These are phyloP conservation scores for Hyalella azteca DNA, from an alignment of 2,888 invertebrate genomes.

Conservation along the genomic window DNA sequence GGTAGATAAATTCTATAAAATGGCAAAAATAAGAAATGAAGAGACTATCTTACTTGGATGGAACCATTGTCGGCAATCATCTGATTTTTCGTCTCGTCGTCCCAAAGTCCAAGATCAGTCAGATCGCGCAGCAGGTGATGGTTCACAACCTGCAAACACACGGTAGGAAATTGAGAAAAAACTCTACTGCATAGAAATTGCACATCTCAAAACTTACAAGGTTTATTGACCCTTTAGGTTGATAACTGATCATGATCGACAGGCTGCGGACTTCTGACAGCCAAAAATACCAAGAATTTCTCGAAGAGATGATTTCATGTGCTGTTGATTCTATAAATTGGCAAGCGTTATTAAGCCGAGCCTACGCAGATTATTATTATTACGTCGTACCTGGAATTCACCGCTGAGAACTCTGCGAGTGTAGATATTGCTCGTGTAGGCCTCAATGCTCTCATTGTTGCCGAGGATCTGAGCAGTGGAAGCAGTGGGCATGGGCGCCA, in stretches of 20 bases:
- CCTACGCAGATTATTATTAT: too few species aligned
- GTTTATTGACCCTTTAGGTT: too few species aligned
- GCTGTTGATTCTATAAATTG: too few species aligned
- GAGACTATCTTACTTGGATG: conserved; percentile 69
- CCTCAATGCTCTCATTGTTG: conserved; percentile 97
- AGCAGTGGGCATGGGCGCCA: conserved; percentile 99
- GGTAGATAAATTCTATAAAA: not conserved
- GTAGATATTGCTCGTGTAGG: conserved; percentile 97
- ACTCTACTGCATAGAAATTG: too few species aligned
- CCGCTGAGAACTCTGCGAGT: conserved; percentile 87
- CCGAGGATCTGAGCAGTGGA: conserved; percentile 99
- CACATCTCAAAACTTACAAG: too few species aligned
- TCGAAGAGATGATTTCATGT: too few species aligned
- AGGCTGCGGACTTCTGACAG: too few species aligned
- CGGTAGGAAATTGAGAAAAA: too few species aligned
- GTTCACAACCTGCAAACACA: conserved; percentile 79
- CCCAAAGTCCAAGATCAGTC: conserved; percentile 89
- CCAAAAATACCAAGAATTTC: too few species aligned
- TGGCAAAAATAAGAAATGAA: not conserved
- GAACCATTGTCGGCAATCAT: conserved; percentile 92
- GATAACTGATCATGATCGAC: too few species aligned
- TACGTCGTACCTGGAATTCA: conserved; percentile 76
- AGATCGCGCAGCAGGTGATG: conserved; percentile 93
- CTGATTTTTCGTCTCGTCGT: conserved; percentile 92
- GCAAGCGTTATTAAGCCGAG: too few species aligned